Evolutionary conservation across 2,797 vertebrate species (phyloP).

Genomic region (Malacoraja senta): DNA sequence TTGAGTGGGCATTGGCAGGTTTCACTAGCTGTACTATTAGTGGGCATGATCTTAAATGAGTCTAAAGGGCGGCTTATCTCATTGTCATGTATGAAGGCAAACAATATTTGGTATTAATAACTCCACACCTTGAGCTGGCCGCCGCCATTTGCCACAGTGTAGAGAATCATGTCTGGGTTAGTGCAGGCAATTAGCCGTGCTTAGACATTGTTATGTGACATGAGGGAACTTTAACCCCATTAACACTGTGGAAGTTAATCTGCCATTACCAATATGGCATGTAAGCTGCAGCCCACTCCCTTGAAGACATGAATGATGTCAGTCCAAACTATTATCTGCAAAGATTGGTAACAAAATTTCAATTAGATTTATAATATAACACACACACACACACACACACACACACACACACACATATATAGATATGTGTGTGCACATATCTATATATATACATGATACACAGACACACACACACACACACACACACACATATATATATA

Average conservation of each 20-base stretch:
- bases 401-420: too few species aligned
- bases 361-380: not conserved
- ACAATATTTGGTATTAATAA: not conserved
- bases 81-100: not conserved
- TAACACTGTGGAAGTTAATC: not conserved
- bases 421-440: too few species aligned
- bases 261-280: not conserved
- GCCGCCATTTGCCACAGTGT: not conserved
- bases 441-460: too few species aligned
- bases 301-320: not conserved
- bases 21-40: too few species aligned
- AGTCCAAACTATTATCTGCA: not conserved
- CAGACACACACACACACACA: too few species aligned
- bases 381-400: too few species aligned
- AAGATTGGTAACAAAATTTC: not conserved
- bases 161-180: not conserved
- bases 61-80: not conserved
- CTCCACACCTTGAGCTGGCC: not conserved
- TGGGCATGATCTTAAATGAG: not conserved
- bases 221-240: not conserved
- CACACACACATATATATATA: too few species aligned
- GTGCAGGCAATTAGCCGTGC: not conserved
- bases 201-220: not conserved
- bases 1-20: not conserved
- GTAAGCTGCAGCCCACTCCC: not conserved